Base-by-base conservation (phyloP, 37 sponge, comb jelly and placozoan species). In the Dysidea cf. avara region DNA sequence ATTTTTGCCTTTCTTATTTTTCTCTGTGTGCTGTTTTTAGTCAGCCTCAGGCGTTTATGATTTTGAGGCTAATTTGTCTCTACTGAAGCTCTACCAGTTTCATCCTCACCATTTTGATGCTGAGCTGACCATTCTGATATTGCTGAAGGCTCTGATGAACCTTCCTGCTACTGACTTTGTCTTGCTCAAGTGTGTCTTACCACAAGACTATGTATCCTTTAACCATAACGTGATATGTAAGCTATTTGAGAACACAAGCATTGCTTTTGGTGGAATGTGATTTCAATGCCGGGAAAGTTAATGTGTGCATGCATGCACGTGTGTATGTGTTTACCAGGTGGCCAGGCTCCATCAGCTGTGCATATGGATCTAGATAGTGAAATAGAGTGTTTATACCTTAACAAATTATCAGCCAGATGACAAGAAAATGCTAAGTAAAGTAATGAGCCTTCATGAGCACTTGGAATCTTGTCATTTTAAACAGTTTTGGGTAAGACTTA, bases 1-100 rank as follows among this genome's bases (percentile, higher is more conserved):
- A n/a, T n/a, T n/a, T n/a, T n/a, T n/a, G n/a, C n/a, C n/a, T n/a
- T n/a, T n/a, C n/a, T n/a, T n/a, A n/a, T n/a, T n/a, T n/a, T n/a
- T n/a, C n/a, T n/a, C 29, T 61, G 22, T 7, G 5, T 37, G 24
- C 13, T 47, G 47, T 70, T 58, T 51, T 48, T 53, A 83, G 83
- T 73, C 83, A 3, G 58, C 62, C 18, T 21, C 50, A 3, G 53
- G 26, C 34, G 43, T 20, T 53, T 94, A 94, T 63, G 72, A 94
- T 46, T 86, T 90, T 40, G 87, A 94, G 38, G 91, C 94, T 5
- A 94, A 94, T 49, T 50, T 94, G 39, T 46, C 87, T 26, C 78
- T 94, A 9, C 46, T 94, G 72, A 94, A 94, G 38, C 77, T 94
- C 1, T 87, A 91, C 50, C 91, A 90, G 66, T 90, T 90, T 53